Base-by-base conservation (phyloP, 2,888 invertebrate species). In the Archaeoteleia sp. region DNA sequence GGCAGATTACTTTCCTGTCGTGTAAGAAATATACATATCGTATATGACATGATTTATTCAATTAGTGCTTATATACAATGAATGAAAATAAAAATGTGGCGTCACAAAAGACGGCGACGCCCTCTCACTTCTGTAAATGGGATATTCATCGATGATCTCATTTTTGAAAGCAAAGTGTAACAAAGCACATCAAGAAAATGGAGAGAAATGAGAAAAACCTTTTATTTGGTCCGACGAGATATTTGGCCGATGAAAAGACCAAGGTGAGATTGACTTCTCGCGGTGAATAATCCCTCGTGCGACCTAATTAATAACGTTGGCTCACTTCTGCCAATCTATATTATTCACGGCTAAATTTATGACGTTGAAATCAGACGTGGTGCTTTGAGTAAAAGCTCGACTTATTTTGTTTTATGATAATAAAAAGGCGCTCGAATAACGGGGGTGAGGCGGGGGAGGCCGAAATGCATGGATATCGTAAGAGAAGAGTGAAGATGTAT, bases 241-340 rank as follows among this genome's bases (percentile, higher is more conserved):
- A 4, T 42, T 49, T 49, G 42, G 53, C 14, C 42, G 53, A 57
- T 46, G 58, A 46, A 37, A 40, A 46, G 12, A 43, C 8, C 10
- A 34, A 35, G 30, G 35, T 13, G 35, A 45, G 29, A 46, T 37
- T 35, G 45, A 39, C 45, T 57, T 39, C 30, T 35, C 12, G 20
- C 45, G 7, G 32, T 32, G 30, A 30, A 32, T 32, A 46, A 46
- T 32, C 12, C 9, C 37, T 30, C 48, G 55, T 54, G 68, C 61
- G 71, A 67, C 62, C 71, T 53, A 67, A 71, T 71, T 69, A 71
- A 66, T 67, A 61, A 71, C 46, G 51, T 48, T 25, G 10, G 27
- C 39, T 14, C 30, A 10, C 30, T 30, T 30, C 30, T 30, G 20
- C 39, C 17, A 20, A 39, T 17, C 7, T 51, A 34, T 45, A 46